Conservation (phyloP, 2,113 vertebrate genomes). For the Oryctolagus cuniculus region mOryCun1.1 NC_091436.1:150072501-150073000, state of each 20-base stretch:
- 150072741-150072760: not conserved
- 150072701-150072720: no score
- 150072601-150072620: no score
- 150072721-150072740: not conserved
- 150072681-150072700: no score
- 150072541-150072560: no score
- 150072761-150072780: not conserved
- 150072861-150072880: not conserved
- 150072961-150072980: not conserved
- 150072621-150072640: no score
- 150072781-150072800: not conserved
- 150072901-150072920: not conserved
- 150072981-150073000: not conserved
- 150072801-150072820: not conserved
- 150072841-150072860: not conserved
- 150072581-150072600: no score
- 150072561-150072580: no score
- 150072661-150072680: no score
- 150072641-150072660: no score
- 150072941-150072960: not conserved
- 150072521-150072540: no score
- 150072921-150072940: not conserved
- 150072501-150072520: no score
- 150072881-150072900: not conserved
- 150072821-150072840: not conserved